phyloP scores from a whole-genome alignment of 2,797 vertebrate species.

The Sebastes trivittatus region DNA sequence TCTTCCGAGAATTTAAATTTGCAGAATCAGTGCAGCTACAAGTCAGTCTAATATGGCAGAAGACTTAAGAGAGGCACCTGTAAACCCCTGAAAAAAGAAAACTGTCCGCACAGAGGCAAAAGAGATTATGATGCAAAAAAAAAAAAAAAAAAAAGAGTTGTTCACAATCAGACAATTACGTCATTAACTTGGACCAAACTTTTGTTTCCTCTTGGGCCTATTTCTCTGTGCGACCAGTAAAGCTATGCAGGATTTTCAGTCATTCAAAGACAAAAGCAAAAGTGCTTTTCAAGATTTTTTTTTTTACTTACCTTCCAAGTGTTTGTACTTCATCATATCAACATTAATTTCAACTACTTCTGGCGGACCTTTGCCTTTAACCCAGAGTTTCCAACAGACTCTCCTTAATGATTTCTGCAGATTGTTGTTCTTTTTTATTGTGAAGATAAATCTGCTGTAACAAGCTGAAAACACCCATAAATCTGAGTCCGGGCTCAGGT shows the following conservation, averaged over 20 bases:
- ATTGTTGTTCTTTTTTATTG: slow-evolving; percentile 88
- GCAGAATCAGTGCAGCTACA: background rate
- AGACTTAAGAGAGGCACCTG: slow-evolving; percentile 9
- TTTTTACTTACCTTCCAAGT: slow-evolving; percentile 16
- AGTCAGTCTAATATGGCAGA: background rate
- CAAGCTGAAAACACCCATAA: slow-evolving; percentile 88
- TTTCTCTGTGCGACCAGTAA: slow-evolving; percentile 10
- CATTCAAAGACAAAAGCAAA: slow-evolving; percentile 17
- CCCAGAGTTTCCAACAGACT: slow-evolving; percentile 58
- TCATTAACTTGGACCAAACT: slow-evolving; percentile 6
- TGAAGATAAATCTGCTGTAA: slow-evolving; percentile 89
- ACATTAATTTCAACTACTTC: slow-evolving; percentile 40
- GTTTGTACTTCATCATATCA: slow-evolving; percentile 57
- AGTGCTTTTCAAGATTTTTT: slow-evolving; percentile 23
- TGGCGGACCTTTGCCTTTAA: slow-evolving; percentile 45
- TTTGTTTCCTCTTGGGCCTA: slow-evolving; percentile 3
- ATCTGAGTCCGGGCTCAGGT: slow-evolving; percentile 76
- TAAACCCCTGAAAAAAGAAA: background rate
- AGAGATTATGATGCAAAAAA: background rate
- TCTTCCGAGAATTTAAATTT: background rate
- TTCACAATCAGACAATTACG: slow-evolving; percentile 13
- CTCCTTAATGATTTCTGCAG: slow-evolving; percentile 85
- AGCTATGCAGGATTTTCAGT: slow-evolving; percentile 18
- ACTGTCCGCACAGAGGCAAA: background rate
- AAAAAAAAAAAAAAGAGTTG: background rate